A percentile compares a stretch with the other conserved stretches of the same genome.
Evolutionary conservation across 2,888 invertebrate genomes (phyloP).

Genomic region (Agrilus cyanescens): DNA sequence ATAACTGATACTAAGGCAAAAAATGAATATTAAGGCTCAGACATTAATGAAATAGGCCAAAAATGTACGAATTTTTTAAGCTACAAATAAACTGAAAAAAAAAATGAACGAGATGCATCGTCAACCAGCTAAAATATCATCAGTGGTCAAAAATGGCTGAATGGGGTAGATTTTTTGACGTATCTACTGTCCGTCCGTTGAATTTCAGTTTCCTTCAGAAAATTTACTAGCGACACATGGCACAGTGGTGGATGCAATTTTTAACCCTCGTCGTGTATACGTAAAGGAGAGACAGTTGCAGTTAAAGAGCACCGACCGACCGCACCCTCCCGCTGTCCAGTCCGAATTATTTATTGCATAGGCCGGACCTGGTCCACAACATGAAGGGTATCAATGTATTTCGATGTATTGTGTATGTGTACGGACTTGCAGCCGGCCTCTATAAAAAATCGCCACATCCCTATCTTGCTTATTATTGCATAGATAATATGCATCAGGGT

Average conservation of each 20-base stretch:
- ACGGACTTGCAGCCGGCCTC: slow-evolving; percentile 18
- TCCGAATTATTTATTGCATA: slow-evolving; percentile 28
- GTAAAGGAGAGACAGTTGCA: slow-evolving; percentile 23
- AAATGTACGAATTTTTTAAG: too few relatives aligned
- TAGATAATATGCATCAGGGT: slow-evolving; percentile 10
- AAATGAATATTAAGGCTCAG: too few relatives aligned
- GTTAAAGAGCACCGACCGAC: slow-evolving; percentile 4
- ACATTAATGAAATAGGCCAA: too few relatives aligned
- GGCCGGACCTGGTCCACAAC: slow-evolving; percentile 28
- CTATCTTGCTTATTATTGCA: slow-evolving; percentile 23
- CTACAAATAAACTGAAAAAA: too few relatives aligned
- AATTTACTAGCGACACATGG: slow-evolving; percentile 13
- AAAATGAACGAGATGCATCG: too few relatives aligned
- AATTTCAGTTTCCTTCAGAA: not conserved
- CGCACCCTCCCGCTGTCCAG: slow-evolving; percentile 24
- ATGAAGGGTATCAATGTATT: slow-evolving; percentile 23
- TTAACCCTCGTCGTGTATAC: slow-evolving; percentile 7
- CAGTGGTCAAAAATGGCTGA: too few relatives aligned
- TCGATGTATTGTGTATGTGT: slow-evolving; percentile 1
- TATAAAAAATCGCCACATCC: slow-evolving; percentile 30
- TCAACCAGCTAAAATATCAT: too few relatives aligned
- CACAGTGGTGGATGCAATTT: slow-evolving; percentile 7
- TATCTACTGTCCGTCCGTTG: too few relatives aligned
- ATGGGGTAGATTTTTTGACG: too few relatives aligned
- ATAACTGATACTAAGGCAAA: too few relatives aligned